phyloP scores from a whole-genome alignment of 2,113 vertebrate species.

The Siphamia tubifer region DNA sequence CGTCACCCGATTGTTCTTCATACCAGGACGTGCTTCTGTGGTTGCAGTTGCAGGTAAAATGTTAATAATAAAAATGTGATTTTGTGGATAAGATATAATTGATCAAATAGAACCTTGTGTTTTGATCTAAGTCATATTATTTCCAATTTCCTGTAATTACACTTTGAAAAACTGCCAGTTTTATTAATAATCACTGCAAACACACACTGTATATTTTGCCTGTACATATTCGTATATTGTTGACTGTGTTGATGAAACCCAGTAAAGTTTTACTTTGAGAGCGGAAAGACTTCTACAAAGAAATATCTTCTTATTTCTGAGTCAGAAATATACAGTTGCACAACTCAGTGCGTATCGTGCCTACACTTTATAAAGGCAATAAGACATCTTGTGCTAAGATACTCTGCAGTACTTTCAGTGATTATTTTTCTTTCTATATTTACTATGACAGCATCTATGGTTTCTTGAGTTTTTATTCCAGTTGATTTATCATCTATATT shows the following conservation, averaged over 20 bases:
- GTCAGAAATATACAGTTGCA: neutral
- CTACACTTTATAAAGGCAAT: constrained; percentile 8
- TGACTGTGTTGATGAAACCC: neutral
- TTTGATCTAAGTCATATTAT: too few species aligned
- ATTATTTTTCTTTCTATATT: neutral
- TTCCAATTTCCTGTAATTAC: too few species aligned
- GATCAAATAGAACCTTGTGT: too few species aligned
- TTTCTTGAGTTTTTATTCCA: neutral
- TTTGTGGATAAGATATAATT: too few species aligned
- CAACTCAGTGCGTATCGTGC: neutral
- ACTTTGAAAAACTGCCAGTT: too few species aligned
- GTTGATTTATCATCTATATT: neutral
- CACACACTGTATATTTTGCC: neutral
- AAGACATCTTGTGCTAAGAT: neutral
- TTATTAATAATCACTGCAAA: too few species aligned
- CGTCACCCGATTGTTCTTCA: constrained; percentile 78
- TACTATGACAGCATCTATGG: neutral
- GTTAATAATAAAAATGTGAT: neutral
- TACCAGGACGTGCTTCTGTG: constrained; percentile 65
- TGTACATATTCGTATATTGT: neutral
- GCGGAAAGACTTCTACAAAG: neutral
- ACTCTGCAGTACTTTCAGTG: constrained; percentile 12
- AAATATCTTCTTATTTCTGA: neutral
- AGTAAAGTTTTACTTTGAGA: neutral
- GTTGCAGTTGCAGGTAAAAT: constrained; percentile 68